A percentile compares a stretch with the other conserved stretches of the same genome.
Evolutionary conservation across 2,888 invertebrate species (phyloP).

Genomic region (Andrena trimmerana): DNA sequence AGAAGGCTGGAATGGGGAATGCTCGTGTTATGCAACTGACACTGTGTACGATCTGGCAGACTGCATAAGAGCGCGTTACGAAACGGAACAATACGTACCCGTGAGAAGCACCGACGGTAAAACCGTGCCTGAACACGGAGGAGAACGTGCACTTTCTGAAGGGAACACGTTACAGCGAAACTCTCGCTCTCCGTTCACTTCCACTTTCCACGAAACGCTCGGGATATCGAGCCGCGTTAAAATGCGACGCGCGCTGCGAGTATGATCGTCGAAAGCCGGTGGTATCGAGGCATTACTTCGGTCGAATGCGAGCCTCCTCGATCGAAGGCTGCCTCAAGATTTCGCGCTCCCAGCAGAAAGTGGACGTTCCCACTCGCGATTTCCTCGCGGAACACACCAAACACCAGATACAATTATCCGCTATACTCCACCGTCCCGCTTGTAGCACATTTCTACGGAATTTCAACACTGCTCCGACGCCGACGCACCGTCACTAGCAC

Average conservation of each 20-base stretch:
- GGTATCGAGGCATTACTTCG: too few relatives aligned
- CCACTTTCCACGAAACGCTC: constrained; percentile 76
- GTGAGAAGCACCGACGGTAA: constrained; percentile 42
- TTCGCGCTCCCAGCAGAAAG: too few relatives aligned
- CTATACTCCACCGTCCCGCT: background rate
- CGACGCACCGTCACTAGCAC: constrained; percentile 24
- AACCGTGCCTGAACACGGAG: background rate
- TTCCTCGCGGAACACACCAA: too few relatives aligned
- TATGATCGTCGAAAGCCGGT: too few relatives aligned
- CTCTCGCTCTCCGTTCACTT: constrained; percentile 78
- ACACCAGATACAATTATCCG: background rate
- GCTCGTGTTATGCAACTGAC: constrained; percentile 13
- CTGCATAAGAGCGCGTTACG: background rate
- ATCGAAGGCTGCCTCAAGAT: too few relatives aligned
- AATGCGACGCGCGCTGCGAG: background rate
- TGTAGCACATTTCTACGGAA: background rate
- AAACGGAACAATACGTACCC: constrained; percentile 47
- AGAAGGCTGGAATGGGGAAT: constrained; percentile 16
- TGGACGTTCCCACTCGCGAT: too few relatives aligned
- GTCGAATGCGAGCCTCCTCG: too few relatives aligned
- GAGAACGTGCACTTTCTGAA: constrained; percentile 34
- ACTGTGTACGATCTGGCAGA: constrained; percentile 27
- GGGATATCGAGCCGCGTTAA: constrained; percentile 8
- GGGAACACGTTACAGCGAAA: constrained; percentile 48
- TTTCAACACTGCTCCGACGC: background rate